A percentile compares a stretch with the other conserved stretches of the same genome.
phyloP scores from a whole-genome alignment of 2,888 invertebrate genomes.

The Drosophila peninsularis region DNA sequence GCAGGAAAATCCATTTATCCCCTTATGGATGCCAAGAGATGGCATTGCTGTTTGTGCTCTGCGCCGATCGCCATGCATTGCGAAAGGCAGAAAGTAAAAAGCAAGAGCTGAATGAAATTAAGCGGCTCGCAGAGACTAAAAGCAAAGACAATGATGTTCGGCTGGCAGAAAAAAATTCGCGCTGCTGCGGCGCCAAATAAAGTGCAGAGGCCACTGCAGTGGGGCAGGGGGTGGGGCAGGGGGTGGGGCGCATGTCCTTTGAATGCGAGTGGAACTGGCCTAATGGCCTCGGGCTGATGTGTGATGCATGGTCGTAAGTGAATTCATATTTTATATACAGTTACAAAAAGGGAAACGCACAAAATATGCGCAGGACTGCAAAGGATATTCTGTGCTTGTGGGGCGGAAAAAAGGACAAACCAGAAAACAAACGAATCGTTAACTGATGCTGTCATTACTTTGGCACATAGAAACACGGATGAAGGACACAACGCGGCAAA shows the following conservation, averaged over 20 bases:
- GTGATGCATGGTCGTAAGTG: conserved; percentile 79
- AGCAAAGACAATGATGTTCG: conserved; percentile 20
- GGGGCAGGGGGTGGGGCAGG: neutral
- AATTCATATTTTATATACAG: conserved; percentile 83
- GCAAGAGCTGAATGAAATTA: conserved; percentile 14
- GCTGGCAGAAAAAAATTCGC: conserved; percentile 6
- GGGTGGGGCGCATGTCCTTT: conserved; percentile 24
- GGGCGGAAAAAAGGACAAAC: neutral
- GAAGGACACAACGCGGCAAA: conserved; percentile 24
- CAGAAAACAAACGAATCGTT: conserved; percentile 48
- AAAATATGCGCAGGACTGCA: conserved; percentile 25
- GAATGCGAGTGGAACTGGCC: conserved; percentile 48
- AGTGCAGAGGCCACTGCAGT: conserved; percentile 21
- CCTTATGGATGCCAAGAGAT: conserved; percentile 4
- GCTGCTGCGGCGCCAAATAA: conserved; percentile 28
- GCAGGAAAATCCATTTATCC: conserved; percentile 31
- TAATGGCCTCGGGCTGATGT: conserved; percentile 80
- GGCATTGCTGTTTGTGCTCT: conserved; percentile 1
- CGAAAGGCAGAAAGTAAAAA: conserved; percentile 25
- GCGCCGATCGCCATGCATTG: conserved; percentile 36
- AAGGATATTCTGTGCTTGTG: conserved; percentile 10
- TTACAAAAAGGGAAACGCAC: conserved; percentile 56
- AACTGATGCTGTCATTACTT: conserved; percentile 73
- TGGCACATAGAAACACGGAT: conserved; percentile 36
- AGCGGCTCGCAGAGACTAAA: conserved; percentile 6